A percentile compares a stretch with the other conserved stretches of the same genome.
phyloP scores from a whole-genome alignment of 1,140 invertebrate species.

The Drosophila miranda region DNA sequence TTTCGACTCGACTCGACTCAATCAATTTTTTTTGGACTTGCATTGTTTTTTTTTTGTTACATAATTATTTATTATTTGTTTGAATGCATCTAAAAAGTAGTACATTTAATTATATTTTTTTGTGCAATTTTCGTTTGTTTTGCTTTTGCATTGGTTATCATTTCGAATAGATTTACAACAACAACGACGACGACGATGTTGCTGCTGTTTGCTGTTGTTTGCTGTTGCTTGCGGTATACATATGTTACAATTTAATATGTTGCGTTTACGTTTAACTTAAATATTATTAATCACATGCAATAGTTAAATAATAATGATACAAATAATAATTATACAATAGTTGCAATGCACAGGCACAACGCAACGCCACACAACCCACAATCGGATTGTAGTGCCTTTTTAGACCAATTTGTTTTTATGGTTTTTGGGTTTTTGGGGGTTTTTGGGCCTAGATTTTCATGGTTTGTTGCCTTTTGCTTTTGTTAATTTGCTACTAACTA shows the following conservation, averaged over 20 bases:
- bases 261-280: conserved; percentile 78
- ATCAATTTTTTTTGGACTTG: conserved; percentile 55
- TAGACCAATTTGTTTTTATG: conserved; percentile 46
- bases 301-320: conserved; percentile 79
- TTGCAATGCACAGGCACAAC: conserved; percentile 27
- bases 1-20: conserved; percentile 29
- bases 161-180: conserved; percentile 52
- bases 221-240: conserved; percentile 63
- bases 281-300: conserved; percentile 81
- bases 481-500: conserved; percentile 79
- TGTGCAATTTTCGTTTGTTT: conserved; percentile 49
- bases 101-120: conserved; percentile 69
- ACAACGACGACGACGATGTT: conserved; percentile 36
- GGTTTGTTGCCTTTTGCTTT: conserved; percentile 29
- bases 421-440: conserved; percentile 23
- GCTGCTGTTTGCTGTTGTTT: conserved; percentile 21
- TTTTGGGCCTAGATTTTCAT: background rate
- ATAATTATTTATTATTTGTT: conserved; percentile 69
- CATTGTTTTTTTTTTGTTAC: conserved; percentile 52
- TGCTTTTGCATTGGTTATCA: conserved; percentile 41
- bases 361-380: background rate
- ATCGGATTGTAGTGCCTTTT: conserved; percentile 5
- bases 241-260: conserved; percentile 79
- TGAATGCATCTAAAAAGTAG: conserved; percentile 75
- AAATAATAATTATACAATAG: conserved; percentile 77